These are phyloP conservation scores for Ophioninae sp. DNA, from an alignment of 2,888 invertebrate genomes.

Conservation along the genomic window DNA sequence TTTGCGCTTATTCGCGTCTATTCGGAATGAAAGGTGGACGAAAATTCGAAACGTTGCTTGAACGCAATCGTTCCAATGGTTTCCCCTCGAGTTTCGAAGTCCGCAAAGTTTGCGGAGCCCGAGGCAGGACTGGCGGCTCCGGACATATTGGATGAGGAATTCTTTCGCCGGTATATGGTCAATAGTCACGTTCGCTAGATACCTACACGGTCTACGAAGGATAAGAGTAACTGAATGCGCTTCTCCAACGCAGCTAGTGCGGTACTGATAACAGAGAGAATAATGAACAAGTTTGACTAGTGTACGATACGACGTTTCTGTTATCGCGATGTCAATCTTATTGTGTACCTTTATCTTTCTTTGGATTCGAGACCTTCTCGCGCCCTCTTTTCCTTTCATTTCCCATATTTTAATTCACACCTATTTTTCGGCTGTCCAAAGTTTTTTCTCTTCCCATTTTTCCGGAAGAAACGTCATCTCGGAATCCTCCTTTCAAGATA, in stretches of 20 bases:
- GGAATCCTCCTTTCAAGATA: conserved; percentile 7
- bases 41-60: neutral
- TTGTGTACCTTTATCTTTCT: neutral
- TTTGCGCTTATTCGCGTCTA: neutral
- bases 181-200: conserved; percentile 57
- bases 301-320: conserved; percentile 15
- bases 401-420: neutral
- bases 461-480: conserved; percentile 10
- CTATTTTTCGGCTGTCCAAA: neutral
- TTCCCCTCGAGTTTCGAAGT: neutral
- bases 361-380: neutral
- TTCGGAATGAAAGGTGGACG: neutral
- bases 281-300: conserved; percentile 12
- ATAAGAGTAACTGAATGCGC: conserved; percentile 15
- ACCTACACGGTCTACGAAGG: conserved; percentile 44
- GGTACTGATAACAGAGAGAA: conserved; percentile 21
- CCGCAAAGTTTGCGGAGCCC: conserved; percentile 10
- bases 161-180: conserved; percentile 11
- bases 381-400: neutral
- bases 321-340: conserved; percentile 1
- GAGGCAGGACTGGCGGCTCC: neutral
- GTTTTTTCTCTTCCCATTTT: conserved; percentile 19
- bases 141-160: conserved; percentile 4
- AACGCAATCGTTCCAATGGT: conserved; percentile 29
- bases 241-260: conserved; percentile 10